A percentile compares a stretch with the other conserved stretches of the same genome.
These are phyloP conservation scores for Cnemophilus loriae DNA, from an alignment of 2,113 vertebrate genomes.

Conservation along the genomic window DNA sequence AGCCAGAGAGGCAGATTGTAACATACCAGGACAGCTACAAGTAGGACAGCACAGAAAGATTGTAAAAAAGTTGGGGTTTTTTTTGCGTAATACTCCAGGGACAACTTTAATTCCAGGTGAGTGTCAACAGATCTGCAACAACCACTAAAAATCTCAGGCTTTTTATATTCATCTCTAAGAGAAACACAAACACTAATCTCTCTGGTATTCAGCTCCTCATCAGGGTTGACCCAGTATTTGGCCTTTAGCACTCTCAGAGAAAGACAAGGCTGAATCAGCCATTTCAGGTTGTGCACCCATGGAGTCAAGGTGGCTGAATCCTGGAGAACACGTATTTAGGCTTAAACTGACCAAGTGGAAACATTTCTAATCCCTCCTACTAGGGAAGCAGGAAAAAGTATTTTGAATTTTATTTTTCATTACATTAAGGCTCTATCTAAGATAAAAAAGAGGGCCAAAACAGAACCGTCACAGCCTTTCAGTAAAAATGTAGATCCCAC, in stretches of 20 bases:
- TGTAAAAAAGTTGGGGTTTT: fast-evolving
- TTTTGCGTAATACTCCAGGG: neutral
- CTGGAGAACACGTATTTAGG: neutral
- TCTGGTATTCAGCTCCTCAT: neutral
- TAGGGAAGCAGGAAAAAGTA: neutral
- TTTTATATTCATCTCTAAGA: neutral
- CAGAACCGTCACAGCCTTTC: neutral
- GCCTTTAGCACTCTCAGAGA: neutral
- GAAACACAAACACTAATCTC: neutral
- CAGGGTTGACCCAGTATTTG: neutral
- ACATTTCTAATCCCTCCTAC: neutral
- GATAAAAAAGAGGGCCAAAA: neutral
- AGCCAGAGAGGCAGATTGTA: neutral
- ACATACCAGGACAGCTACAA: neutral
- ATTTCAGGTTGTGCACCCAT: neutral
- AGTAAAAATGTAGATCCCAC: neutral
- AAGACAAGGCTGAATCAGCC: neutral
- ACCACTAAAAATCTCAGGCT: neutral
- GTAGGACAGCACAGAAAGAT: neutral
- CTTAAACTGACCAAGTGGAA: neutral
- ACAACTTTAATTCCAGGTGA: neutral
- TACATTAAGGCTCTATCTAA: neutral
- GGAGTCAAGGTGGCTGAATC: neutral
- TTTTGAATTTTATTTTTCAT: neutral
- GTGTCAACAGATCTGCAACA: neutral